Percentiles rank a stretch among this genome's conserved stretches.
Conservation (phyloP, 2,888 invertebrate species). For the Lacanobia oleracea region DNA sequence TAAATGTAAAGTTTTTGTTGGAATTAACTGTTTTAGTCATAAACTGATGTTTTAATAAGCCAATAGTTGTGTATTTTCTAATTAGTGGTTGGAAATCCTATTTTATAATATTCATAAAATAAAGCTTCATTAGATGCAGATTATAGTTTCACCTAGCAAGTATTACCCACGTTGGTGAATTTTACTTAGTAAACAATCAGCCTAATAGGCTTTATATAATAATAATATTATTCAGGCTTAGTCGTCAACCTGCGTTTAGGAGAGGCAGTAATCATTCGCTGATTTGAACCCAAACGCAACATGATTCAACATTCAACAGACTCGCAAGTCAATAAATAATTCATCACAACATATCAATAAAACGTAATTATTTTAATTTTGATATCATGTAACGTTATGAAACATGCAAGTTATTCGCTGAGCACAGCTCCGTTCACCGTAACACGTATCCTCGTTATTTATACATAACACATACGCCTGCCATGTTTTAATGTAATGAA, state of each 20-base stretch:
- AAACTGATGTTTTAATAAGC: slow-evolving; percentile 18
- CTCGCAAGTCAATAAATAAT: slow-evolving; percentile 28
- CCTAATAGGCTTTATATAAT: no score
- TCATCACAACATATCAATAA: slow-evolving; percentile 31
- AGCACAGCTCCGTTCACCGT: slow-evolving; percentile 25
- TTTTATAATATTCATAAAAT: slow-evolving; percentile 2
- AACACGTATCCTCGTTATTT: slow-evolving; percentile 44
- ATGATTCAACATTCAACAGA: slow-evolving; percentile 24
- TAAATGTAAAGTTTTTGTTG: slow-evolving; percentile 36
- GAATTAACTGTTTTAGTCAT: slow-evolving; percentile 22
- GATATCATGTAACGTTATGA: slow-evolving; percentile 31
- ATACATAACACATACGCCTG: slow-evolving; percentile 43
- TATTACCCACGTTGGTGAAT: not conserved
- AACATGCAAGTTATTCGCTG: slow-evolving; percentile 39
- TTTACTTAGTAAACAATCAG: not conserved
- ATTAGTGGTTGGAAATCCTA: not conserved
- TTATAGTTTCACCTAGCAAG: not conserved
- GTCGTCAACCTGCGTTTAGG: not conserved
- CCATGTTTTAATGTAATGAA: slow-evolving; percentile 55
- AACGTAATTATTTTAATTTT: slow-evolving; percentile 33
- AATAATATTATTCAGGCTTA: not conserved
- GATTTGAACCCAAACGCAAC: not conserved
- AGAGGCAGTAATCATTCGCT: not conserved
- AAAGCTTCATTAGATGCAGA: not conserved
- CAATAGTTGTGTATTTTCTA: slow-evolving; percentile 7